Evolutionary conservation across 53 echinoderm and acorn worm genomes (phyloP).

Genomic region (Hippasteria phrygiana): DNA sequence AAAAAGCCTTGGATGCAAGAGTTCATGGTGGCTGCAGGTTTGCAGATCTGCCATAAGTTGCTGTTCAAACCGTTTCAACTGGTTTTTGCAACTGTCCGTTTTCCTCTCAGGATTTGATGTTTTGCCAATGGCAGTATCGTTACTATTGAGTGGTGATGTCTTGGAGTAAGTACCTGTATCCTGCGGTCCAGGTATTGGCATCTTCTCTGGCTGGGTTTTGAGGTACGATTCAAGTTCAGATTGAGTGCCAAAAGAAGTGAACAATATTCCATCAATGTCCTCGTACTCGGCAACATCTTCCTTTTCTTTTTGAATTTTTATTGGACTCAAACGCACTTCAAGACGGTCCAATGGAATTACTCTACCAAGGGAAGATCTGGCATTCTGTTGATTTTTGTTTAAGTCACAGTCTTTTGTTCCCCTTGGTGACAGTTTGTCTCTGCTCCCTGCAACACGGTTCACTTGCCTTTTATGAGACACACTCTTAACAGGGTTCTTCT

Average conservation of each 20-base stretch:
- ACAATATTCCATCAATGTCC: constrained; percentile 61
- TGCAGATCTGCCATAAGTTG: constrained; percentile 55
- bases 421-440: not conserved
- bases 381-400: not conserved
- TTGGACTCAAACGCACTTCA: constrained; percentile 31
- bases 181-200: constrained; percentile 3
- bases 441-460: not conserved
- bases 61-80: constrained; percentile 53
- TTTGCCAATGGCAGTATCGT: not conserved
- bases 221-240: constrained; percentile 45
- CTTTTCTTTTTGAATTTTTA: constrained; percentile 1
- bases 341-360: constrained; percentile 13
- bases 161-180: not conserved
- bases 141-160: not conserved
- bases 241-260: constrained; percentile 45
- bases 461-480: not conserved
- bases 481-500: not conserved
- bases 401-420: not conserved
- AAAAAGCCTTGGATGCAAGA: constrained; percentile 72
- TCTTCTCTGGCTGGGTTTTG: constrained; percentile 36
- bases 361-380: not conserved
- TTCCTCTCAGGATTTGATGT: not conserved
- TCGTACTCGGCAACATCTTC: constrained; percentile 30
- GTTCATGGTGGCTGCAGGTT: constrained; percentile 43
- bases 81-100: not conserved